Evolutionary conservation across 2,797 vertebrate genomes (phyloP), one percentile per base, ranked within the genome.

Genomic region (Myotis pilosus): DNA sequence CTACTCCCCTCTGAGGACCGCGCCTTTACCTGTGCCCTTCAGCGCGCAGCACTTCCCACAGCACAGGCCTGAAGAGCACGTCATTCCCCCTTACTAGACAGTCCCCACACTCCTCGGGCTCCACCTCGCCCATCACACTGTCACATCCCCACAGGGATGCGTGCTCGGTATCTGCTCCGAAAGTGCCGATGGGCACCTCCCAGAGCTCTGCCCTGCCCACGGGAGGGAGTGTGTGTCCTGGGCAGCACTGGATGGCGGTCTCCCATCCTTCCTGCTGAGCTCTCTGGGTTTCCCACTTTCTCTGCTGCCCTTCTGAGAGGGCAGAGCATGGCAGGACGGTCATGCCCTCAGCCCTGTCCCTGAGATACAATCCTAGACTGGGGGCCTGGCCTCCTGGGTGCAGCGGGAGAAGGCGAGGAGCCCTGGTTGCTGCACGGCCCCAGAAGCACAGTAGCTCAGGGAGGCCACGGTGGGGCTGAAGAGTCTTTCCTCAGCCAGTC

Each of bases 161-260:
- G 3, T 6, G 11, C 5, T 17, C 44, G 33, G 55, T 1, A 33
- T 36, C 30, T 8, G 74, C 17, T 57, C 57, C 3, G 6, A 23
- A 57, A 38, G 47, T n/a, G 10, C 30, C 38, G 1, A 12, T 0
- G 10, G 25, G 23, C 20, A 8, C n/a, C 17, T 28, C 41, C 38
- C 2, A 8, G 38, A 20, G 9, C 19, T 22, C 90, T 17, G 17
- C 9, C 16, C 11, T 30, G 13, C 19, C 20, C 11, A 3, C 2
- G 13, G 55, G 2, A 41, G 62, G 41, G 20, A 3, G 6, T 16
- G 16, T 1, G 25, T 0, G 10, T 19, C n/a, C 6, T 1, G 20
- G 17, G 19, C 28, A 60, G n/a, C 2, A 5, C 36, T 0, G 1
- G 10, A 22, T 33, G 41, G 36, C 0, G 0, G 38, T 15, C 25